phyloP scores from a whole-genome alignment of 2,113 vertebrate species.

The Cyprinodon tularosa region DNA sequence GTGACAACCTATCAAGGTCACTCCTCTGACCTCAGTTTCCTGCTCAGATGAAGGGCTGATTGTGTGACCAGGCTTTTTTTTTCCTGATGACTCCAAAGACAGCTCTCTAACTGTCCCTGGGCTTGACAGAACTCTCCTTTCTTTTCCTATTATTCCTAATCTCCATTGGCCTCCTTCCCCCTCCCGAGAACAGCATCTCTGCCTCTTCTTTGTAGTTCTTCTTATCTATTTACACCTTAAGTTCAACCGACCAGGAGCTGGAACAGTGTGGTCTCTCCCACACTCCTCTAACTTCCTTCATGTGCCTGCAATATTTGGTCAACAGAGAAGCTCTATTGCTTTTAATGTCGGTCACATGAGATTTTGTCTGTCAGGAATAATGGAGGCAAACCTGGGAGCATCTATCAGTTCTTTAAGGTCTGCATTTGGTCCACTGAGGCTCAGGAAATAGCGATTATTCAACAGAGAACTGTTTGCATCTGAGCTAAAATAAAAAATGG shows the following conservation, averaged over 20 bases:
- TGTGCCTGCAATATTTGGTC: slow-evolving; percentile 46
- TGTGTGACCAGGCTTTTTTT: slow-evolving; percentile 44
- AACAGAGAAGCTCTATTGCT: slow-evolving; percentile 10
- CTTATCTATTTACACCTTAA: slow-evolving; percentile 55
- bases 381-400: background rate
- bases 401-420: background rate
- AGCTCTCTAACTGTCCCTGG: background rate
- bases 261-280: slow-evolving; percentile 34
- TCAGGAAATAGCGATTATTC: slow-evolving; percentile 4
- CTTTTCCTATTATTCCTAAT: slow-evolving; percentile 6
- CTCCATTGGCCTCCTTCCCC: slow-evolving; percentile 15
- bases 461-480: slow-evolving; percentile 15
- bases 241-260: slow-evolving; percentile 47
- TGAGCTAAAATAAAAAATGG: slow-evolving; percentile 2
- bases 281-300: slow-evolving; percentile 49
- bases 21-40: slow-evolving; percentile 73
- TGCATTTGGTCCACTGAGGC: background rate
- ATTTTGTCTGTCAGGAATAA: slow-evolving; percentile 3
- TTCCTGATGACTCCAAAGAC: slow-evolving; percentile 17
- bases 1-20: slow-evolving; percentile 72
- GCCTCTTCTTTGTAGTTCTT: slow-evolving; percentile 13
- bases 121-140: slow-evolving; percentile 4
- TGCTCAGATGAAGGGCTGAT: slow-evolving; percentile 65
- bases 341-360: slow-evolving; percentile 31
- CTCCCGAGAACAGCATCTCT: slow-evolving; percentile 39